These are phyloP conservation scores for Aphelocoma coerulescens DNA, from an alignment of 2,113 vertebrate species.

Conservation along the genomic window DNA sequence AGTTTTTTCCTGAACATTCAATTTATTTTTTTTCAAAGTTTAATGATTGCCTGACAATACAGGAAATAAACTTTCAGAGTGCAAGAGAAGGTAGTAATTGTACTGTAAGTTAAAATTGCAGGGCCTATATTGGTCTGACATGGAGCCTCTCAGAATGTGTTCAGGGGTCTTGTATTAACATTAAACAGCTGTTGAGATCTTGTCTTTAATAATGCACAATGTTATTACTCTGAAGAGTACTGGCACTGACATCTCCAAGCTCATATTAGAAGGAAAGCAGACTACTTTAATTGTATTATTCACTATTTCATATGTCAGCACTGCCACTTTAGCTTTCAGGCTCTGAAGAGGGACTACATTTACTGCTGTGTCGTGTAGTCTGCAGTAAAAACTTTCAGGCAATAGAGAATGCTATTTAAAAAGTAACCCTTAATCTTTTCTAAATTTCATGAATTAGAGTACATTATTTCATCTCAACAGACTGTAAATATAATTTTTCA, in stretches of 20 bases:
- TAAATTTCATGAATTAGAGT: not conserved
- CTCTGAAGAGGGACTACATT: not conserved
- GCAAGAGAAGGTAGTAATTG: not conserved
- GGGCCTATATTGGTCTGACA: not conserved
- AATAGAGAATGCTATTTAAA: not conserved
- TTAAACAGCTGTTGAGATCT: slow-evolving; percentile 38
- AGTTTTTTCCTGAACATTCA: not conserved
- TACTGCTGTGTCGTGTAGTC: not conserved
- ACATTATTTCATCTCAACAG: not conserved
- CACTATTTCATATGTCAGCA: not conserved
- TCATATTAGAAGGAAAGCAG: slow-evolving; percentile 13
- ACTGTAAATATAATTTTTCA: not conserved
- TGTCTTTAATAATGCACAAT: slow-evolving; percentile 47
- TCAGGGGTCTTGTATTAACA: slow-evolving; percentile 29
- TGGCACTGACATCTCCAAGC: slow-evolving; percentile 1
- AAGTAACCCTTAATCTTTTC: not conserved
- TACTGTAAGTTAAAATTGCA: not conserved
- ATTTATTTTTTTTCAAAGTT: not conserved
- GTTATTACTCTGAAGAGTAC: slow-evolving; percentile 31
- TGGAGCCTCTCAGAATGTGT: not conserved
- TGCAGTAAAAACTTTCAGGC: not conserved
- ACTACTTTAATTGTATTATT: slow-evolving; percentile 42
- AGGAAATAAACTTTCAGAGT: slow-evolving; percentile 1
- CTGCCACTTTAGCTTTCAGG: slow-evolving; percentile 11
- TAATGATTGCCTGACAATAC: not conserved